A percentile compares a stretch with the other conserved stretches of the same genome.
Evolutionary conservation across 2,113 vertebrate species (phyloP).

Genomic region (Nyctibius bracteatus): DNA sequence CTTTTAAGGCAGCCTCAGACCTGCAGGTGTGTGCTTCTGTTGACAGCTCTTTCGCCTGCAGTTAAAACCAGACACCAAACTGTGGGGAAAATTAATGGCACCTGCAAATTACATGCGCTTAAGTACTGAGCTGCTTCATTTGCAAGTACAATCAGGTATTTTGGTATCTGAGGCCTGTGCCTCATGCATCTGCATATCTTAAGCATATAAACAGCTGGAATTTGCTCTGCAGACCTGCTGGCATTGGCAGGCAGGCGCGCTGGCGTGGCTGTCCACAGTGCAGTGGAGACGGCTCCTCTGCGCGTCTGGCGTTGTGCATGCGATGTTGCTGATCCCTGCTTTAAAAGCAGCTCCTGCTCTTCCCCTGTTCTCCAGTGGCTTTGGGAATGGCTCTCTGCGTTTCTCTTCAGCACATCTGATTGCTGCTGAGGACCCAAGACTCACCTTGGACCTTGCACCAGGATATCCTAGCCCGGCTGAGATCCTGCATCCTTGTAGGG

Average conservation of each 20-base stretch:
- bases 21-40: not conserved
- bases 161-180: not conserved
- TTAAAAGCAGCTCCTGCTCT: not conserved
- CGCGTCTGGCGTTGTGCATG: rapidly evolving
- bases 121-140: conserved; percentile 12
- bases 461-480: not conserved
- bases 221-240: not conserved
- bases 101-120: not conserved
- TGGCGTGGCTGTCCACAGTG: not conserved
- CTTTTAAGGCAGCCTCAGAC: not conserved
- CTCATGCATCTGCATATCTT: not conserved
- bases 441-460: rapidly evolving
- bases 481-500: too few relatives aligned
- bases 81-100: conserved; percentile 9
- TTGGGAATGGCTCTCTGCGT: not conserved
- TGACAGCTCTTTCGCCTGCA: not conserved
- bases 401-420: not conserved
- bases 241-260: not conserved
- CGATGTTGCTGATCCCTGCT: not conserved
- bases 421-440: not conserved
- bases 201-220: not conserved
- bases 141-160: conserved; percentile 15
- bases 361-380: not conserved
- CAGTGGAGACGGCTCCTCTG: not conserved
- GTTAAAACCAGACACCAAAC: conserved; percentile 27